Percentiles rank a stretch among this genome's conserved stretches.
Conservation (phyloP, 2,888 invertebrate genomes). For the Athalia rosae region DNA sequence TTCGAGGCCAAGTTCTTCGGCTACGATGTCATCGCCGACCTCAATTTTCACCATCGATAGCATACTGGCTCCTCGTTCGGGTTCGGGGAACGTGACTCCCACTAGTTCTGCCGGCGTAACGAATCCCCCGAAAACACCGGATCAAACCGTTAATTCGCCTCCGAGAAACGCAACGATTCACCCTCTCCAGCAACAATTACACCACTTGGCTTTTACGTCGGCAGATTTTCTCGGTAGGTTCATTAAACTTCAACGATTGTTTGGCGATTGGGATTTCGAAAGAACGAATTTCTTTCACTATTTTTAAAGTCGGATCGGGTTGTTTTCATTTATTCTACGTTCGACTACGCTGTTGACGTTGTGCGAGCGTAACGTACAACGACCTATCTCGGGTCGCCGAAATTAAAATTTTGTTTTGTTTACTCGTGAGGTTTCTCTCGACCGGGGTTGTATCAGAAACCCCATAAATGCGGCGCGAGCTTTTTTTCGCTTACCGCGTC, state of each 20-base stretch:
- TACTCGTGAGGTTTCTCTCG: constrained; percentile 1
- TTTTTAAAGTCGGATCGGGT: not conserved
- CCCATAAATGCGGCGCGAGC: not conserved
- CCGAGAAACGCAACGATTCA: constrained; percentile 64
- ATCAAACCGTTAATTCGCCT: constrained; percentile 60
- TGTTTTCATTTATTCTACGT: not conserved
- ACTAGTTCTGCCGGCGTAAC: constrained; percentile 61
- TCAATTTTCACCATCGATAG: constrained; percentile 91
- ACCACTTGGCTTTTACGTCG: constrained; percentile 73
- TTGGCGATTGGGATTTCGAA: no score
- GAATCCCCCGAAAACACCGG: constrained; percentile 51
- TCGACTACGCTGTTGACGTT: not conserved
- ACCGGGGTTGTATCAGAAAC: constrained; percentile 14
- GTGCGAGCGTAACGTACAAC: not conserved
- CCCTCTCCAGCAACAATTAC: constrained; percentile 70
- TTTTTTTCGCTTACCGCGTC: constrained; percentile 1
- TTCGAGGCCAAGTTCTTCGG: constrained; percentile 69
- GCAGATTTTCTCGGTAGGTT: constrained; percentile 88
- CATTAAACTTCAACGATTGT: not conserved
- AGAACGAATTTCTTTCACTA: no score
- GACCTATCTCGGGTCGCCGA: not conserved
- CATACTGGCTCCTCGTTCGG: constrained; percentile 84
- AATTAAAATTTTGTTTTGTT: constrained; percentile 23
- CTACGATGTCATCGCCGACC: constrained; percentile 76
- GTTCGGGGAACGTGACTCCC: constrained; percentile 69